A percentile compares a stretch with the other conserved stretches of the same genome.
These are phyloP conservation scores for Liasis olivaceus DNA, from an alignment of 2,797 vertebrate species.

Conservation along the genomic window DNA sequence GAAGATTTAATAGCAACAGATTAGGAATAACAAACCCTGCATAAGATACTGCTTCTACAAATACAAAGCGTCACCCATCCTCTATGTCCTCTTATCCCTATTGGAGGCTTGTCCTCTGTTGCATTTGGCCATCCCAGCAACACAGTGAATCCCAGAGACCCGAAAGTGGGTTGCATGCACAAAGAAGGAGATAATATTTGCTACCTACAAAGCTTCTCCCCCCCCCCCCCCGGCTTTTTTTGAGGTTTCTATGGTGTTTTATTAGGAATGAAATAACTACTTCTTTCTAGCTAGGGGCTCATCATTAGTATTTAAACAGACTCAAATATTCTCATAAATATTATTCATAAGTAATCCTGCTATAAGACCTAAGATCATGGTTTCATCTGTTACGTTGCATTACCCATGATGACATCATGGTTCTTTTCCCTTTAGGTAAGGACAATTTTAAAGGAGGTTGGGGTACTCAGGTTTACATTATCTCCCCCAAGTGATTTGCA, in stretches of 20 bases:
- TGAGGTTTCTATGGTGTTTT: not conserved
- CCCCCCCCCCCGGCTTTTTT: not conserved
- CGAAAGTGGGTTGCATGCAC: conserved; percentile 19
- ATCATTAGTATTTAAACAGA: conserved; percentile 51
- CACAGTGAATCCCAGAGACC: not conserved
- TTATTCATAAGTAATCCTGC: conserved; percentile 46
- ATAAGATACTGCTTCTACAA: not conserved
- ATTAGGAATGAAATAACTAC: not conserved
- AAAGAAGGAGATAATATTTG: not conserved
- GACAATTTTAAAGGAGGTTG: not conserved
- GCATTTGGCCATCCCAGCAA: not conserved
- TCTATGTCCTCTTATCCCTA: not conserved
- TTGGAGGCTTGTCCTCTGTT: not conserved
- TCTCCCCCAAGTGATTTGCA: not conserved
- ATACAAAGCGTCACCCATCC: no score
- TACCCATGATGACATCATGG: not conserved
- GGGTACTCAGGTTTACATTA: not conserved
- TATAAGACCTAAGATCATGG: conserved; percentile 35
- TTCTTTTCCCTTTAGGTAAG: not conserved
- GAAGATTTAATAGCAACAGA: no score
- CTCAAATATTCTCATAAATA: conserved; percentile 43
- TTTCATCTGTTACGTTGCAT: conserved; percentile 36
- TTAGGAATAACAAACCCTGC: no score
- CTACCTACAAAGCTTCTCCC: not conserved
- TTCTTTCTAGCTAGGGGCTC: conserved; percentile 27